Evolutionary conservation across 2,113 vertebrate species (phyloP), one percentile per base, ranked within the genome.

Genomic region (Charadrius vociferus): DNA sequence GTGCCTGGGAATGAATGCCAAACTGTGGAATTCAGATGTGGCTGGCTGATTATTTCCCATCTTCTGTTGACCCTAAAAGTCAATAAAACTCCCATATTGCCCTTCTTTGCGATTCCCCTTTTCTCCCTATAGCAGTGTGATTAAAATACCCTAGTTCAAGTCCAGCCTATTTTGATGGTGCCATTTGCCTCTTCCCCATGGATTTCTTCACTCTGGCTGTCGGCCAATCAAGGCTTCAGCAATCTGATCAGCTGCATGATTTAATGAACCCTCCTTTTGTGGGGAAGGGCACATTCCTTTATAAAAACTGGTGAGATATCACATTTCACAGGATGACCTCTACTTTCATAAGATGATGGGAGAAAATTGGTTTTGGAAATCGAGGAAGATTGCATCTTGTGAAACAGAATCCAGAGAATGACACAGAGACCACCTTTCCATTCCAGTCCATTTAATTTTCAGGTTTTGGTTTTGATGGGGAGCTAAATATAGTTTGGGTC

Each of bases 311-410:
- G 96, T 91, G 95, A 96, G 94, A 96, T 97, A 97, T 96, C 96
- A 96, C 92, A 95, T 97, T 97, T 93, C 91, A 94, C 82, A 81
- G 78, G 91, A 96, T 97, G 98, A 98, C 97, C 97, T 98, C 97
- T 97, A 94, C 97, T 95, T 97, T 98, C 95, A 93, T 94, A 92
- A 97, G 95, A 97, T 96, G 97, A 97, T 97, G 95, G 91, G 59
- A 98, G 97, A 97, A 98, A 98, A 98, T 98, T 98, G 97, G 96
- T 98, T 98, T 98, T 96, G 96, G 97, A 98, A 98, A 97, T 97
- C 72, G 81, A 97, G 95, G 95, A 96, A 97, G 96, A 97, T 98
- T 98, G 89, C 90, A 96, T 97, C 95, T 96, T 93, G 87, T 96
- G 92, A 88, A 95, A 92, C 94, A 95, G 95, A 97, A 96, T 95